Base-by-base conservation (phyloP, 1,140 invertebrate genomes). In the Dinoponera quadriceps region DNA sequence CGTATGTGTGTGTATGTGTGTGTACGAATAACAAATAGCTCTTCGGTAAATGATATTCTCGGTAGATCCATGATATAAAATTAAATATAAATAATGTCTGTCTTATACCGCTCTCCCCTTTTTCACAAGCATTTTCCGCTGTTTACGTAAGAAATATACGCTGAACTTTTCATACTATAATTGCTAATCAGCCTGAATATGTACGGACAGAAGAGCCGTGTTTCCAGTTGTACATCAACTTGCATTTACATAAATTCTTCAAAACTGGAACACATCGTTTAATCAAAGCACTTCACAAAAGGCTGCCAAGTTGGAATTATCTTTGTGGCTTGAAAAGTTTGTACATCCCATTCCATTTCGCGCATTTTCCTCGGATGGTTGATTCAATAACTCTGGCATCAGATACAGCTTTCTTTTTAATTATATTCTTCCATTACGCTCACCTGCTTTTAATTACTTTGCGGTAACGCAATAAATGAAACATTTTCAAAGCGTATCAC, bases 391-490 rank as follows among this genome's bases (percentile, higher is more conserved):
- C 51, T 72, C 33, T 44, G 16, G 33, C 27, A 72, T 74, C 38
- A 74, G 33, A 60, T 48, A 60, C 38, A 27, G 55, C 18, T 74
- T 48, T 4, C 22, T 60, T 74, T 60, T 27, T 48, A 74, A 44
- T 74, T 74, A 74, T 38, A 59, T 27, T 13, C 38, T 60, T 60
- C 18, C 22, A 48, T 59, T 60, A 69, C 49, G n/a, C 48, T 60
- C 29, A 63, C 33, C 48, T 13, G 38, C 5, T 74, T 74, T 74
- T 60, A 74, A 74, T 74, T 60, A 74, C 33, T 25, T 13, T 69
- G n/a, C 4, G 22, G 18, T 25, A 74, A 60, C 25, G 27, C 13
- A 18, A 60, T 11, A 60, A 20, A 11, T n/a, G 18, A 16, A 57
- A 29, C 57, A 18, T 18, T 25, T 72, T 38, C 16, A 13, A 74